Evolutionary conservation across 2,797 vertebrate species (phyloP).

Genomic region (Microctenopoma steveboyesi): DNA sequence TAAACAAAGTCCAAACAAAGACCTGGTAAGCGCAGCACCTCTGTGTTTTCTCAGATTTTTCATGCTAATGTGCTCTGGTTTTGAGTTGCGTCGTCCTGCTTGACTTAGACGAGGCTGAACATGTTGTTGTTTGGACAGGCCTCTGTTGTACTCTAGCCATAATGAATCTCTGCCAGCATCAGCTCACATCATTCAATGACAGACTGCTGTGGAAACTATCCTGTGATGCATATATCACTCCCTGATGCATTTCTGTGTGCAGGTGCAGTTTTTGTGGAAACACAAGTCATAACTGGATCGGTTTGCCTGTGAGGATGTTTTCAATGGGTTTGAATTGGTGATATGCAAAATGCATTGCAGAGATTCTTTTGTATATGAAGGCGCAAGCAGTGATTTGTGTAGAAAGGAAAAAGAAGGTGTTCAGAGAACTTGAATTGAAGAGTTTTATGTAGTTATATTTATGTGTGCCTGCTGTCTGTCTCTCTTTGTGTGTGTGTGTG

Average conservation of each 20-base stretch:
- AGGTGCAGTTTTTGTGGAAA: constrained; percentile 14
- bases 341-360: constrained; percentile 21
- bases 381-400: constrained; percentile 6
- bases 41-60: constrained; percentile 43
- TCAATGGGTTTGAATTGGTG: constrained; percentile 36
- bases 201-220: constrained; percentile 18
- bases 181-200: constrained; percentile 31
- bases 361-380: constrained; percentile 39
- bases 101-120: constrained; percentile 65
- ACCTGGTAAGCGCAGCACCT: constrained; percentile 23
- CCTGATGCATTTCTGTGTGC: neutral
- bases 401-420: constrained; percentile 50
- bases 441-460: constrained; percentile 40
- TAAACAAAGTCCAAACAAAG: constrained; percentile 17
- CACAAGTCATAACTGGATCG: constrained; percentile 15
- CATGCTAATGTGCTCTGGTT: constrained; percentile 35
- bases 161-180: constrained; percentile 54
- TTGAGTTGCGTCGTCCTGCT: constrained; percentile 58
- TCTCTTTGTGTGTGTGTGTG: neutral
- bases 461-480: constrained; percentile 31
- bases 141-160: constrained; percentile 41
- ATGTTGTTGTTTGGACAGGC: constrained; percentile 69
- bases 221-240: constrained; percentile 20
- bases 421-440: constrained; percentile 28
- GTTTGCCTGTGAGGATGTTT: constrained; percentile 29